phyloP scores from a whole-genome alignment of 2,113 vertebrate species.

The Pipra filicauda region DNA sequence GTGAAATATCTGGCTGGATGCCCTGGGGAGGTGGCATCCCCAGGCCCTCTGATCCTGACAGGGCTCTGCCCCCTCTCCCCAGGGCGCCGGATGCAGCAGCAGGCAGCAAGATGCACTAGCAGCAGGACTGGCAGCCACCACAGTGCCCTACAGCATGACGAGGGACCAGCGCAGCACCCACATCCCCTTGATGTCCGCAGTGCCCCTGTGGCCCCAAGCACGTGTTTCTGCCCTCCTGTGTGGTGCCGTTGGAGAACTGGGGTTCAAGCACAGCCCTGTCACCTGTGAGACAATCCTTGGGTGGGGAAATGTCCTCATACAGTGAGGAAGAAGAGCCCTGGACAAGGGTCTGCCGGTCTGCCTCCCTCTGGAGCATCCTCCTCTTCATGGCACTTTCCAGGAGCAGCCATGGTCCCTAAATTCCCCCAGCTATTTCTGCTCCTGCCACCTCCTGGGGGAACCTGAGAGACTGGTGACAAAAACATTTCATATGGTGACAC shows the following conservation, averaged over 20 bases:
- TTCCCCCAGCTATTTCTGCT: background rate
- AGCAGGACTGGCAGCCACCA: background rate
- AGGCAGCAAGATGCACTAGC: background rate
- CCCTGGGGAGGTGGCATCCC: background rate
- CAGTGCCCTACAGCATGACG: fast-evolving
- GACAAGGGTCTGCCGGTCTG: background rate
- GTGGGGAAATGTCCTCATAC: background rate
- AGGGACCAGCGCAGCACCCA: background rate
- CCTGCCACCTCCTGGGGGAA: background rate
- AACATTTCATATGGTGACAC: background rate
- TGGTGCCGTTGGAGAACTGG: background rate
- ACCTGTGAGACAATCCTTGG: fast-evolving
- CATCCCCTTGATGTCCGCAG: fast-evolving
- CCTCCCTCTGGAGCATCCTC: background rate
- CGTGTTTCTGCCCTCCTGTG: background rate
- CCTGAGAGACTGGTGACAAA: background rate
- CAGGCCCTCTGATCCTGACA: background rate
- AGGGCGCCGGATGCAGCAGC: background rate
- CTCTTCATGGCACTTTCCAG: background rate
- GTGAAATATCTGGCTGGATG: background rate
- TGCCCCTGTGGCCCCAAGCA: fast-evolving
- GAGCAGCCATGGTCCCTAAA: background rate
- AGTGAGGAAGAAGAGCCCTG: background rate
- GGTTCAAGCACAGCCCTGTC: background rate
- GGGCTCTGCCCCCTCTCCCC: background rate